Base-by-base conservation (phyloP, 2,888 invertebrate species). In the Chloroclystis v-ata region DNA sequence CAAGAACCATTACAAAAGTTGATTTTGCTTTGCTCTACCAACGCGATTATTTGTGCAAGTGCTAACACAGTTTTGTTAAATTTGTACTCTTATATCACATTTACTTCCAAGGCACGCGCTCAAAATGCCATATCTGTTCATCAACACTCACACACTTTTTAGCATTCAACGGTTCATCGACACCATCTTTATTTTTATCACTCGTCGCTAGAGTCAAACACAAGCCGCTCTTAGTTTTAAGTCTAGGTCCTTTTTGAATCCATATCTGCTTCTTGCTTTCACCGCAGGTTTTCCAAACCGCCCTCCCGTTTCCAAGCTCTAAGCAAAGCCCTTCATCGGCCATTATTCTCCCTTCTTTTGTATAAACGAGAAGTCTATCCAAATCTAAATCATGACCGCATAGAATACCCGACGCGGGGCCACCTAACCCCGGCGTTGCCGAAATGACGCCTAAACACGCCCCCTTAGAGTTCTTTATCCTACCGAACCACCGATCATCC, bases 281-380 rank as follows among this genome's bases (percentile, higher is more conserved):
- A 33, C 65, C 92, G 65, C 95, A 95, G 12, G 92, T 91, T 78
- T 93, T 91, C 72, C 95, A 92, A 47, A 93, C 87, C 0, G 93
- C 94, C 43, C 89, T 82, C 1, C 90, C 90, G 60, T 89, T 92
- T 0, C 88, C 88, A 61, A 90, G 89, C 66, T 97, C 95, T 47
- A 97, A 81, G 62, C 97, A 97, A 4, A 96, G 87, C 5, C 94
- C 95, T 72, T 97, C 97, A 67, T 97, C 96, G 0, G 94, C 94
- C 94, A 96, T 96, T 40, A 97, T 82, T 51, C 89, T 89, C 0
- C 94, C 94, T 25, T 91, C 90, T 25, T 88, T 84, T 0, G 92
- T 92, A 77, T 92, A 92, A 2, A 94, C 91, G 59, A 94, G 89
- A 82, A 95, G 89, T 69, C 94, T 94, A 42, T 92, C 89, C 43